These are phyloP conservation scores for Odontophorus gujanensis DNA, from an alignment of 2,113 vertebrate genomes.

Conservation along the genomic window DNA sequence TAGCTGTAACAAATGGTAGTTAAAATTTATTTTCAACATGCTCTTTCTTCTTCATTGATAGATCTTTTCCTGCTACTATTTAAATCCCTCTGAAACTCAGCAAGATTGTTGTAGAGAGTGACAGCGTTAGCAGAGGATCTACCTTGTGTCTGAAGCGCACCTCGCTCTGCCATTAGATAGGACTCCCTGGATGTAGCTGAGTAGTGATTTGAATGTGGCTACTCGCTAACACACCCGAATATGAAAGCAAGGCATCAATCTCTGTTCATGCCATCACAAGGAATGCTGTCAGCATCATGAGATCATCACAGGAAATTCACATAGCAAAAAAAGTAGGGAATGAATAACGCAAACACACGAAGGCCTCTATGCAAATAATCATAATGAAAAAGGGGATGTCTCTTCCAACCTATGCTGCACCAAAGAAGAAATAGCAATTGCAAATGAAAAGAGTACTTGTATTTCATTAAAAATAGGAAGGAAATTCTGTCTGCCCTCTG, in stretches of 20 bases:
- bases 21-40: neutral
- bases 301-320: conserved; percentile 48
- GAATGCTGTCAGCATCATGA: conserved; percentile 43
- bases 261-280: neutral
- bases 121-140: accelerated
- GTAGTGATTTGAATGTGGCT: neutral
- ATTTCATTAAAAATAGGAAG: conserved; percentile 23
- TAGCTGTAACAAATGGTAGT: neutral
- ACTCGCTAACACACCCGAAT: conserved; percentile 26
- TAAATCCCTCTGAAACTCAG: neutral
- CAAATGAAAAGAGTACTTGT: conserved; percentile 7
- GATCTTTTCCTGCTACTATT: neutral
- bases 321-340: neutral
- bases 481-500: conserved; percentile 24
- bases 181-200: neutral
- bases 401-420: neutral
- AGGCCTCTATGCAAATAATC: conserved; percentile 4
- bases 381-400: neutral
- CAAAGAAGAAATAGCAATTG: neutral
- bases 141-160: accelerated
- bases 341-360: neutral
- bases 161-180: neutral
- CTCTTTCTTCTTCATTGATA: neutral
- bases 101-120: neutral
- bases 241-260: conserved; percentile 9